Percentiles rank a stretch among this genome's conserved stretches.
These are phyloP conservation scores for Catharus minimus DNA, from an alignment of 2,113 vertebrate genomes.

Conservation along the genomic window DNA sequence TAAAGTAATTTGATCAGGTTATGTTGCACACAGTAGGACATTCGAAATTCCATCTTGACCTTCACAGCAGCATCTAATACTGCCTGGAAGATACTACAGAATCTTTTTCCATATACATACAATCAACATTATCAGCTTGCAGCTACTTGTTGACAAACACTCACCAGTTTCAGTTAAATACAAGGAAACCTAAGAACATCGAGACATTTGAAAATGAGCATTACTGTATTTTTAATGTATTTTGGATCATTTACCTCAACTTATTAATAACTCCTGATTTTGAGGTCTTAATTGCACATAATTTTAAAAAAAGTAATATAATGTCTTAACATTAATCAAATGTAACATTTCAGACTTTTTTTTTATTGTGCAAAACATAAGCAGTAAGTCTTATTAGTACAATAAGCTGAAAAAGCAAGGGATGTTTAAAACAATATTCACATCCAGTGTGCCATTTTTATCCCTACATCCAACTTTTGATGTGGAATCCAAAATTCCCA, in stretches of 20 bases:
- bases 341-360: background rate
- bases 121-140: background rate
- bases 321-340: background rate
- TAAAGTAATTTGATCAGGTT: background rate
- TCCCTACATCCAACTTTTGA: background rate
- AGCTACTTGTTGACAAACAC: background rate
- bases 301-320: background rate
- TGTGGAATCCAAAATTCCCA: slow-evolving; percentile 5
- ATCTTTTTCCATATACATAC: background rate
- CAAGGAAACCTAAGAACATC: background rate
- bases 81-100: background rate
- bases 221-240: background rate
- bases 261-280: background rate
- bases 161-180: background rate
- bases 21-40: background rate
- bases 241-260: background rate
- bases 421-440: slow-evolving; percentile 20
- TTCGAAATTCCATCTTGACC: background rate
- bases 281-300: background rate
- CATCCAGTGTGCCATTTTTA: slow-evolving; percentile 18
- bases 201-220: background rate
- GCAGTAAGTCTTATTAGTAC: background rate
- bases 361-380: slow-evolving; percentile 56
- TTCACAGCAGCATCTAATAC: background rate
- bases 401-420: slow-evolving; percentile 13